phyloP scores from a whole-genome alignment of 1,140 invertebrate species.

The Propsilocerus akamusi region DNA sequence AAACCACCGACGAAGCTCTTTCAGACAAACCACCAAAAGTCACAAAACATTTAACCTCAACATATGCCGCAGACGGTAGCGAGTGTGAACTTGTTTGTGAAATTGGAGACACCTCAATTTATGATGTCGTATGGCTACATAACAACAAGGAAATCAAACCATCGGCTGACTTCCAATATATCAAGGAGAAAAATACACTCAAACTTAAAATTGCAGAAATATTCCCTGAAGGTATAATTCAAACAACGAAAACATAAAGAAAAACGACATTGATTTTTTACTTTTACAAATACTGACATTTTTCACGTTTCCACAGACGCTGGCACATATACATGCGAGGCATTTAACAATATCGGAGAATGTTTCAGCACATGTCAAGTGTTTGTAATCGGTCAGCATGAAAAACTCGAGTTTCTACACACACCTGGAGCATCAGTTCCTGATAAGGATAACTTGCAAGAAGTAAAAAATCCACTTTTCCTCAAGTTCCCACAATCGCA shows the following conservation, averaged over 20 bases:
- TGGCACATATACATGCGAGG: conserved; percentile 90
- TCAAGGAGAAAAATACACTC: conserved; percentile 76
- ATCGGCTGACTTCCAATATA: conserved; percentile 89
- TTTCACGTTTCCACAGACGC: conserved; percentile 17
- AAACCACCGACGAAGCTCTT: conserved; percentile 12
- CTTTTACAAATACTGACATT: neutral
- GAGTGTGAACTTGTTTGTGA: conserved; percentile 65
- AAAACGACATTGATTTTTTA: neutral
- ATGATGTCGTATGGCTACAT: conserved; percentile 88
- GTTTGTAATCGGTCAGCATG: conserved; percentile 68
- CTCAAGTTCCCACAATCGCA: conserved; percentile 75
- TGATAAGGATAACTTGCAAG: neutral
- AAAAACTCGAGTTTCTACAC: conserved; percentile 30
- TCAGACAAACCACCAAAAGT: conserved; percentile 62
- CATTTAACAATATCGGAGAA: conserved; percentile 87
- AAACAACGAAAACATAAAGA: conserved; percentile 19
- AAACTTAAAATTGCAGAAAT: conserved; percentile 83
- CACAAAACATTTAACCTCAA: conserved; percentile 62
- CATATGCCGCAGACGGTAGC: conserved; percentile 70
- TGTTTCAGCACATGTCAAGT: conserved; percentile 81
- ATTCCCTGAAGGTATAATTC: conserved; percentile 85
- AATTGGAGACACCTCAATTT: conserved; percentile 71
- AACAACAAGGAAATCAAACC: conserved; percentile 94
- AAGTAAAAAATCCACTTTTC: conserved; percentile 58
- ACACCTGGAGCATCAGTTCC: neutral